Percentiles rank a stretch among this genome's conserved stretches.
Conservation (phyloP, 2,113 vertebrate species). For the Alaudala cheleensis region DNA sequence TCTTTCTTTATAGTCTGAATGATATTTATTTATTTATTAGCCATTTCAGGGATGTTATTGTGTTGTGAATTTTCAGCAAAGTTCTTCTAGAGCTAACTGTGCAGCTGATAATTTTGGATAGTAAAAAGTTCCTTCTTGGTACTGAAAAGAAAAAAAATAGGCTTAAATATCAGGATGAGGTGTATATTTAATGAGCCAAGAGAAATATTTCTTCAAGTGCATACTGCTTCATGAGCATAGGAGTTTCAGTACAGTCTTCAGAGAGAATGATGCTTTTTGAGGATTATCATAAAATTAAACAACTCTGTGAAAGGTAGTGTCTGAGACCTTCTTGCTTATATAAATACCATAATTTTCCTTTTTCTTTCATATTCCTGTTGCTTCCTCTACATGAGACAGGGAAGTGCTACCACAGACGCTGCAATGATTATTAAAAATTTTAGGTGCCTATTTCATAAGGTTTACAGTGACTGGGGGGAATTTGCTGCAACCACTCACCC, state of each 20-base stretch:
- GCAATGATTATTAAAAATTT: background rate
- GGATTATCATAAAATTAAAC: background rate
- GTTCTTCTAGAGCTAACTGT: background rate
- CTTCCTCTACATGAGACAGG: background rate
- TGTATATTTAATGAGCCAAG: background rate
- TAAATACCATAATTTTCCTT: background rate
- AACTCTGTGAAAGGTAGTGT: background rate
- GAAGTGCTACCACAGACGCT: background rate
- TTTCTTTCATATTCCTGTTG: background rate
- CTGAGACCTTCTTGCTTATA: background rate
- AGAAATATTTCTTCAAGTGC: background rate
- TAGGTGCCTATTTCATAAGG: background rate
- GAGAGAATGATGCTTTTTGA: background rate
- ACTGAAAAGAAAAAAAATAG: background rate
- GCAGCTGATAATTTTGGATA: background rate
- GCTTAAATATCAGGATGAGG: background rate
- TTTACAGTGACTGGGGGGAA: background rate
- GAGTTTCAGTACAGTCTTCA: background rate
- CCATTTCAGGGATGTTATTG: rapidly evolving
- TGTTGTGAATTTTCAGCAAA: background rate
- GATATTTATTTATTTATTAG: background rate
- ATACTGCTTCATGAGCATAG: background rate
- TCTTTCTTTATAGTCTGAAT: background rate
- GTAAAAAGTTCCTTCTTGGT: background rate
- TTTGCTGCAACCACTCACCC: background rate